Conservation (phyloP, 2,113 vertebrate genomes). For the Athene noctua region DNA sequence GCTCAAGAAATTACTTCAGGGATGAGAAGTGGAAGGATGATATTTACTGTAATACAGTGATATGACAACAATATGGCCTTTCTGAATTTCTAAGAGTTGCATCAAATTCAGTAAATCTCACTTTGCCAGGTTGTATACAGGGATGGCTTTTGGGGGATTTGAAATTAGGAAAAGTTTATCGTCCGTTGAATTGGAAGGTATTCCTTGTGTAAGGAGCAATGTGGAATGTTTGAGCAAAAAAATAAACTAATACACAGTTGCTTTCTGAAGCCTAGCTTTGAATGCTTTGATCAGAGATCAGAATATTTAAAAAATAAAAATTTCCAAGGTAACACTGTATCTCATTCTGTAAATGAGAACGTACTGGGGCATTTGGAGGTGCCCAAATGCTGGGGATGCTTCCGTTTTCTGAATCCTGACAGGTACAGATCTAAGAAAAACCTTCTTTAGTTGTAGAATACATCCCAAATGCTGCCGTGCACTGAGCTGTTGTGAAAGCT, state of each 20-base stretch:
- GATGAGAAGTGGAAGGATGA: background rate
- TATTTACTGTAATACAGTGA: background rate
- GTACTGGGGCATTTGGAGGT: background rate
- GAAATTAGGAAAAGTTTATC: background rate
- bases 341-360: background rate
- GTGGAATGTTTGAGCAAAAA: background rate
- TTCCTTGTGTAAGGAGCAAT: background rate
- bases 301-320: background rate
- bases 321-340: background rate
- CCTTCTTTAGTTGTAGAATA: background rate
- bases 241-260: background rate
- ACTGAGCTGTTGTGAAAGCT: background rate
- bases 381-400: background rate
- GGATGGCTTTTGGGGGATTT: background rate
- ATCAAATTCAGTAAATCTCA: background rate
- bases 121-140: background rate
- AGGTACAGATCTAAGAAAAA: background rate
- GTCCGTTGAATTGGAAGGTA: background rate
- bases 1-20: background rate
- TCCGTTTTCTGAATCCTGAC: background rate
- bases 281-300: background rate
- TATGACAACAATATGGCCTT: background rate
- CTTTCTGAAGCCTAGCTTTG: background rate
- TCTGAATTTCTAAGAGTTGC: background rate
- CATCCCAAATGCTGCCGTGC: background rate